Base-by-base conservation (phyloP, 2,113 vertebrate species). In the Bubo bubo region DNA sequence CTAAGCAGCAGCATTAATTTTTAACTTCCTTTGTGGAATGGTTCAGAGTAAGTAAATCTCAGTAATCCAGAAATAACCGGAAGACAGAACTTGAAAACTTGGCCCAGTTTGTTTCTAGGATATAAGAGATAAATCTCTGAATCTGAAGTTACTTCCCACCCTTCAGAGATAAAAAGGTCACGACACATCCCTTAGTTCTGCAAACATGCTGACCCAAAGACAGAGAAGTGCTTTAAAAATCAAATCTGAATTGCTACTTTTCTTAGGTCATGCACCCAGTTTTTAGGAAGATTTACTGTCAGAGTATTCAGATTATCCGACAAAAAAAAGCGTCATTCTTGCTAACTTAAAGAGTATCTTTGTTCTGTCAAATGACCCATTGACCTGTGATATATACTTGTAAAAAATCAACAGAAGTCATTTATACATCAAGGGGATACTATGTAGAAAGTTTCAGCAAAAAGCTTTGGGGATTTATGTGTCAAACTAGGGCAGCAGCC, bases 131-230 rank as follows among this genome's bases (percentile, higher is more conserved):
- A 96, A 95, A 73, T 86, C 72, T 89, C 47, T 96, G 83, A 88
- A 81, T 86, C 60, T 84, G 41, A 83, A 90, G 56, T 83, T 86
- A 49, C 67, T 92, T 96, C 72, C 75, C 67, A 88, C 52, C 66
- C 79, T 88, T 86, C 64, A 79, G 81, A 96, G 84, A 91, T 94
- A 85, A 96, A 95, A 94, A 95, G 85, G 91, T 97, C 92, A 93
- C 75, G 79, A 73, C 68, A 88, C 59, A 92, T 94, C 88, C 72
- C 94, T 95, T 94, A 82, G 80, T 92, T 95, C 47, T 84, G 43
- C 72, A 95, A 90, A 92, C 52, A 83, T 41, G 53, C 50, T 85
- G 79, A 95, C 17, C 41, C 12, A 6, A 93, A 90, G 75, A 45
- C 34, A 83, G 39, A 95, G 8, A 95, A 93, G 88, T 63, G 15